Evolutionary conservation across 2,797 vertebrate species (phyloP).

Genomic region (Chromobotia macracanthus): DNA sequence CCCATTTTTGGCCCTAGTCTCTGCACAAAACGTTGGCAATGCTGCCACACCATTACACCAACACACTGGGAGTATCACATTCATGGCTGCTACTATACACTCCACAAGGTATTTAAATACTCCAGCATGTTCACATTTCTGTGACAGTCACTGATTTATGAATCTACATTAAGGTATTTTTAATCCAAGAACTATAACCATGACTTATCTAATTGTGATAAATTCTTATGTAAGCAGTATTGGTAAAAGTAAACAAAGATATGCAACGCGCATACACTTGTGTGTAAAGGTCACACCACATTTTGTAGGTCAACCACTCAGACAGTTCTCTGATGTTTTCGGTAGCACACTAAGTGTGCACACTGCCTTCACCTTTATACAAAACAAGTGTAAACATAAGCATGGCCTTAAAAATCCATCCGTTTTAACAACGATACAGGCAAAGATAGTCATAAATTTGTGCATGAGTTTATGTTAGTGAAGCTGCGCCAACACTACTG

Average conservation of each 20-base stretch:
- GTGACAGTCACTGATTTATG: too few relatives aligned
- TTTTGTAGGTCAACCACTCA: conserved; percentile 12
- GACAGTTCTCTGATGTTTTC: not conserved
- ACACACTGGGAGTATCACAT: not conserved
- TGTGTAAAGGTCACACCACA: conserved; percentile 12
- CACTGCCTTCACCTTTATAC: not conserved
- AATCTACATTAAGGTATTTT: too few relatives aligned
- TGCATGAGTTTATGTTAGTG: not conserved
- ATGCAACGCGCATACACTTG: not conserved
- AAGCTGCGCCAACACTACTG: not conserved
- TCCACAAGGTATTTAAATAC: not conserved
- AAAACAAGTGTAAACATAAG: not conserved
- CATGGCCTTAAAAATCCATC: not conserved
- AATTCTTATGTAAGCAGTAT: not conserved
- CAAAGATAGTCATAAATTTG: not conserved
- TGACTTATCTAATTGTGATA: not conserved
- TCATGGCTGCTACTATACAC: not conserved
- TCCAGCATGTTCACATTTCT: too few relatives aligned
- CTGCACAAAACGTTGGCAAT: conserved; percentile 1
- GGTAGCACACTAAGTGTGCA: not conserved
- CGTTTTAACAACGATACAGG: not conserved
- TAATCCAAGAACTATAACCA: not conserved
- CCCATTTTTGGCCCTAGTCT: not conserved
- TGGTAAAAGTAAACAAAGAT: not conserved
- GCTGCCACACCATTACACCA: not conserved